Evolutionary conservation across 35 echinoderm and acorn worm genomes (phyloP).

Genomic region (Eucidaris tribuloides): DNA sequence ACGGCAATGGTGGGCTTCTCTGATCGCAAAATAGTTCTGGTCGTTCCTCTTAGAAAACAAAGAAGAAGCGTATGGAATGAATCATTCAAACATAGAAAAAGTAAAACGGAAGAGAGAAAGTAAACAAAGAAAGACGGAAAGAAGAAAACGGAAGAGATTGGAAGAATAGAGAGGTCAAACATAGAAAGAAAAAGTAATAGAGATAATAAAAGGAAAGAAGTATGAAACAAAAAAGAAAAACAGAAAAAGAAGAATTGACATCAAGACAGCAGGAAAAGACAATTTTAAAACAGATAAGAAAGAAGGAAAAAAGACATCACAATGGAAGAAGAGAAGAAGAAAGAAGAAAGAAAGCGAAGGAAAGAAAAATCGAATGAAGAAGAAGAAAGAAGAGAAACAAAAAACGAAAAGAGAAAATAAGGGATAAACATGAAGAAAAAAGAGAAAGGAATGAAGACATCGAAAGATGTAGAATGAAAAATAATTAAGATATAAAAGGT

Average conservation of each 20-base stretch:
- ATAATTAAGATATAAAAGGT: not conserved
- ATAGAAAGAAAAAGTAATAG: not conserved
- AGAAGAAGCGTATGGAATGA: no score
- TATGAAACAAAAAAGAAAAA: not conserved
- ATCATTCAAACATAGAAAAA: not conserved
- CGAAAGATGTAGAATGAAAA: not conserved
- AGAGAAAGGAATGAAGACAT: not conserved
- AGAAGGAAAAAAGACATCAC: not conserved
- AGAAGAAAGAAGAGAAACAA: not conserved
- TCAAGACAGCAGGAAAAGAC: not conserved
- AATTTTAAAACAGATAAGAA: not conserved
- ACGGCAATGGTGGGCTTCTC: no score
- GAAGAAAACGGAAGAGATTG: not conserved
- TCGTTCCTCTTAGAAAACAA: no score
- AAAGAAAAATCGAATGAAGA: not conserved
- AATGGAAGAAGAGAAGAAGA: not conserved
- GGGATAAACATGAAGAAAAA: not conserved
- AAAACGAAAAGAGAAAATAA: not conserved
- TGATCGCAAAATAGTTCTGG: no score
- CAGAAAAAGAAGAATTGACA: not conserved
- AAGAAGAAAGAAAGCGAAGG: not conserved
- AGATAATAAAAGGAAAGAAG: not conserved
- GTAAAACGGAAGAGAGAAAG: not conserved
- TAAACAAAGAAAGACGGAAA: not conserved
- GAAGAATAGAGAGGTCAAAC: not conserved